phyloP scores from a whole-genome alignment of 2,888 invertebrate genomes.

The Ctena decussata region DNA sequence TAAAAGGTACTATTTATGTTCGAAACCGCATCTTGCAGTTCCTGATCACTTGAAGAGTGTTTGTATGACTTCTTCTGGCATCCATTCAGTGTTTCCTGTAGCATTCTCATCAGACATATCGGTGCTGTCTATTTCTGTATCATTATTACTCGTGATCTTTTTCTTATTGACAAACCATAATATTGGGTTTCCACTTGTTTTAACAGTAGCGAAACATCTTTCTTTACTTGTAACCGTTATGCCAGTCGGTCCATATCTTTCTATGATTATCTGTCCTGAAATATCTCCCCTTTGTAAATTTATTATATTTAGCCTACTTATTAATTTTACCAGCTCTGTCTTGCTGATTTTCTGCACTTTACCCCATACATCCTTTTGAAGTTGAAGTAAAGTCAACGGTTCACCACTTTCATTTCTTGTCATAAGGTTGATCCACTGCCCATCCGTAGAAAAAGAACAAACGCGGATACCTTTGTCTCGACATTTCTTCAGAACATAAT shows the following conservation, averaged over 20 bases:
- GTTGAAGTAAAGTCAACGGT: constrained; percentile 9
- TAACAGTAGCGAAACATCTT: neutral
- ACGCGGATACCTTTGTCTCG: neutral
- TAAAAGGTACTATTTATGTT: neutral
- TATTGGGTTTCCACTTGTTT: neutral
- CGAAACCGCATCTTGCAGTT: neutral
- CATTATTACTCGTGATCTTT: neutral
- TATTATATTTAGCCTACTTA: neutral
- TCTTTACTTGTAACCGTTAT: neutral
- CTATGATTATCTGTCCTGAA: neutral
- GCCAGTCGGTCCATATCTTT: neutral
- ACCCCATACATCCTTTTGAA: constrained; percentile 11
- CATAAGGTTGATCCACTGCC: constrained; percentile 26
- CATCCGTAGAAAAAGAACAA: constrained; percentile 1
- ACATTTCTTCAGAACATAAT: constrained; percentile 18
- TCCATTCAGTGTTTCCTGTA: neutral
- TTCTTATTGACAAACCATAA: neutral
- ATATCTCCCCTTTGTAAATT: neutral
- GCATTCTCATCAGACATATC: too few relatives aligned
- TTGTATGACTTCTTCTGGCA: neutral
- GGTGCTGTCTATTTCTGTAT: neutral
- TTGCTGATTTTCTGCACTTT: constrained; percentile 4
- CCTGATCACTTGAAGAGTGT: neutral
- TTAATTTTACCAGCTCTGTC: neutral
- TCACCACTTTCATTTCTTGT: neutral